Evolutionary conservation across 1,140 invertebrate species (phyloP), one percentile per base, ranked within the genome.

Genomic region (Drosophila kohkoa): DNA sequence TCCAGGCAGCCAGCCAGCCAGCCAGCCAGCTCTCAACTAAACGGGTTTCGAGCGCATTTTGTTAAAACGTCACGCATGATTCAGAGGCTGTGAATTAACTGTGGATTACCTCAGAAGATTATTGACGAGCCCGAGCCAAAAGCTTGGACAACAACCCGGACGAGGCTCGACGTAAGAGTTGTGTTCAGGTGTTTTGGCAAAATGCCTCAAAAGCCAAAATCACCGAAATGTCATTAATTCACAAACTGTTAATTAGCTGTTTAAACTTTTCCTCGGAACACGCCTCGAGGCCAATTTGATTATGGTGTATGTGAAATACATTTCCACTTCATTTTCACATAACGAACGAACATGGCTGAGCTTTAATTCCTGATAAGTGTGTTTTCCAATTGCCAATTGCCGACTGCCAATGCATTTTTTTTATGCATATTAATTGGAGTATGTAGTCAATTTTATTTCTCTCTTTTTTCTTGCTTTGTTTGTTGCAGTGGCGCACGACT

Each of bases 351-450:
- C 43, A 32, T 38, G 46, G 41, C 28, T 62, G 48, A 54, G 57
- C 45, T 67, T 45, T 68, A 80, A 77, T 68, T 81, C 54, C 64
- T 63, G 16, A 69, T 59, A 64, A 25, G 20, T 65, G 52, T 13
- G 46, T 60, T 64, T 59, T 54, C 51, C 51, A 54, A 54, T 54
- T 16, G 30, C 20, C 30, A 46, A 38, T 30, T 46, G 35, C 16
- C 32, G 15, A 15, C 28, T 43, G 48, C 62, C 41, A 30, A 11
- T 15, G 13, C 30, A 25, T 25, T 20, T 45, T 48, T 48, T 54
- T 58, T 70, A 13, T 63, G 69, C 77, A 67, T 67, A 68, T 77
- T 74, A 74, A 83, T 67, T 70, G 60, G 74, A 80, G 64, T 79
- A 74, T 49, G 30, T 16, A 46, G 55, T 68, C 16, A 43, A 16